Evolutionary conservation across 2,888 invertebrate genomes (phyloP), one percentile per base, ranked within the genome.

Genomic region (Trichogramma dendrolimi): DNA sequence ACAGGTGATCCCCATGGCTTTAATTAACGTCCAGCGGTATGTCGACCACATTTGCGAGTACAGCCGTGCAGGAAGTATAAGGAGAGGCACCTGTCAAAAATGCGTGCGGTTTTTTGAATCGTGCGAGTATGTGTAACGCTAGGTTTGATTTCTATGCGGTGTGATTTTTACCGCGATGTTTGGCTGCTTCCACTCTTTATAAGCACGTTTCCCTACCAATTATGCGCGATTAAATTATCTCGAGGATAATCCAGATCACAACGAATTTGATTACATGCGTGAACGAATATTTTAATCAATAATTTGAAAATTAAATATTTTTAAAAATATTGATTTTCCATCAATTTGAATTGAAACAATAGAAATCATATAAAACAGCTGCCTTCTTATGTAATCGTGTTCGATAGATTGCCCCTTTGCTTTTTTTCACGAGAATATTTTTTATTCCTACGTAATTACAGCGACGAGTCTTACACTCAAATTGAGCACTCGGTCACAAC

Each of bases 71-170:
- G 70, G 72, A 71, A 73, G 72, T 71, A 68, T 60, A 67, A 65
- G 71, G 58, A 57, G 70, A 60, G 61, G 66, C 72, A 71, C 73
- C 72, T 73, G 72, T 70, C 71, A 65, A 71, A 73, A 72, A 50
- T 40, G 58, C 59, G 57, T 58, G 64, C 63, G 67, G 67, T 60
- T 66, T 56, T 62, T 63, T 65, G 64, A 62, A 63, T 40, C 63
- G 39, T 43, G 8, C 40, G 46, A 41, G 47, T 43, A 27, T 65
- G 66, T 66, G 70, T 70, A 67, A 70, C 53, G 66, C 69, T 60
- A 53, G 38, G 14, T 44, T 14, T 46, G 40, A 42, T 11, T 14
- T 44, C 14, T 10, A 27, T 14, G 46, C 14, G 58, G 42, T 50
- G 49, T 7, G 49, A 50, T 51, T 50, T 46, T 44, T 46, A 41